Evolutionary conservation across 2,797 vertebrate species (phyloP).

Genomic region (Poeciliopsis gracilis): DNA sequence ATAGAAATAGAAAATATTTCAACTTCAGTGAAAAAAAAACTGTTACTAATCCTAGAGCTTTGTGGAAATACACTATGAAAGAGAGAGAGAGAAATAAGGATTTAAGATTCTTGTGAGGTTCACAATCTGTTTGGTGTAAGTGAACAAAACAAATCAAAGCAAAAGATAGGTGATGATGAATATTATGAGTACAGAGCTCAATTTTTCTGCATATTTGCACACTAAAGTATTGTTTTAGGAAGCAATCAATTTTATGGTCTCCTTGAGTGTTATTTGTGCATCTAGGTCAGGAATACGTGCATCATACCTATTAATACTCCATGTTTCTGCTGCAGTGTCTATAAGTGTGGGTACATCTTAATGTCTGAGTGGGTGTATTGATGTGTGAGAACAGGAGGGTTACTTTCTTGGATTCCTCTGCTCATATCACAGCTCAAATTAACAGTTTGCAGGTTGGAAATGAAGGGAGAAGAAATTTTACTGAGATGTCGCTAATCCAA

Average conservation of each 20-base stretch:
- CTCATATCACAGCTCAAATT: conserved; percentile 20
- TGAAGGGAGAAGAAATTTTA: conserved; percentile 37
- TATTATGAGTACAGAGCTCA: not conserved
- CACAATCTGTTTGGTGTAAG: not conserved
- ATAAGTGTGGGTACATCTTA: conserved; percentile 13
- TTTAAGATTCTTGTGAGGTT: not conserved
- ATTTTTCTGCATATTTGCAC: not conserved
- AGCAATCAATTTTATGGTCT: conserved; percentile 6
- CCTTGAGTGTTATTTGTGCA: conserved; percentile 17
- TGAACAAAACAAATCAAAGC: not conserved
- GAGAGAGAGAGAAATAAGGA: not conserved
- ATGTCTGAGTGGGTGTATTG: conserved; percentile 46
- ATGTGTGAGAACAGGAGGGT: conserved; percentile 41
- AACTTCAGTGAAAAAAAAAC: not conserved
- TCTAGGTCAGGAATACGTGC: conserved; percentile 19
- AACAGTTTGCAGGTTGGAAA: conserved; percentile 28
- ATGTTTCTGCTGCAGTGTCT: conserved; percentile 28
- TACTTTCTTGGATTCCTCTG: conserved; percentile 42
- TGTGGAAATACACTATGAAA: not conserved
- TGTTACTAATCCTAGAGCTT: not conserved
- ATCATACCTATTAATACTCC: conserved; percentile 13
- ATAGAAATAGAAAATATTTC: not conserved
- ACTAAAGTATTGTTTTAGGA: conserved; percentile 5
- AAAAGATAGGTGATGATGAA: not conserved
- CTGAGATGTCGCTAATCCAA: conserved; percentile 18